Base-by-base conservation (phyloP, 2,888 invertebrate species). In the Campoplex capitator region DNA sequence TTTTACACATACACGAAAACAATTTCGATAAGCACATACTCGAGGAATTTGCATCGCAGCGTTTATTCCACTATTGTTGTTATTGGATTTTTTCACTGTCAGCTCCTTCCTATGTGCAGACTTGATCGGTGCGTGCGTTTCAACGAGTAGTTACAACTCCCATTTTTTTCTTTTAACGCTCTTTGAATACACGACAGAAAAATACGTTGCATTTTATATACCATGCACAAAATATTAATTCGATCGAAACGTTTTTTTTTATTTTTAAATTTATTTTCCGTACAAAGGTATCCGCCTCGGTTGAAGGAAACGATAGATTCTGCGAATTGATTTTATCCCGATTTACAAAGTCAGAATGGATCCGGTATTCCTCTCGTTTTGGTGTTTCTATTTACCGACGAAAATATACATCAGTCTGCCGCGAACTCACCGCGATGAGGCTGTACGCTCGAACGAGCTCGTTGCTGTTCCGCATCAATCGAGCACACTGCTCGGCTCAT, bases 391-490 rank as follows among this genome's bases (percentile, higher is more conserved):
- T 58, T 62, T 56, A 62, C 48, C 35, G 74, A 67, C 48, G 54
- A 62, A 74, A 75, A 65, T 65, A 65, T 65, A 84, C 80, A 23
- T 23, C 23, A 62, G 70, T 75, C 75, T 62, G 56, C 75, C 54
- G 56, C 54, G 70, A 75, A 45, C 23, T 65, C 42, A 67, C 23
- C 67, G 54, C 23, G 23, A 23, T 23, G 23, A 83, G 85, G 75
- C 42, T 77, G 28, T 73, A 76, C 83, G 73, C 71, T 78, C 28
- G 71, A 81, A 65, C 76, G 78, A 74, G 58, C 48, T 54, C 71
- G 71, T 82, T 78, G 16, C 68, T 82, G 77, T 78, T 74, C 56
- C 23, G 23, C 73, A 35, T 82, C 73, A 82, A 75, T 74, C 58
- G 23, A 70, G 42, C 28, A 45, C 75, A 16, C 75, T n/a, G n/a